These are phyloP conservation scores for Gastrophryne carolinensis DNA, from an alignment of 2,797 vertebrate species.

Conservation along the genomic window DNA sequence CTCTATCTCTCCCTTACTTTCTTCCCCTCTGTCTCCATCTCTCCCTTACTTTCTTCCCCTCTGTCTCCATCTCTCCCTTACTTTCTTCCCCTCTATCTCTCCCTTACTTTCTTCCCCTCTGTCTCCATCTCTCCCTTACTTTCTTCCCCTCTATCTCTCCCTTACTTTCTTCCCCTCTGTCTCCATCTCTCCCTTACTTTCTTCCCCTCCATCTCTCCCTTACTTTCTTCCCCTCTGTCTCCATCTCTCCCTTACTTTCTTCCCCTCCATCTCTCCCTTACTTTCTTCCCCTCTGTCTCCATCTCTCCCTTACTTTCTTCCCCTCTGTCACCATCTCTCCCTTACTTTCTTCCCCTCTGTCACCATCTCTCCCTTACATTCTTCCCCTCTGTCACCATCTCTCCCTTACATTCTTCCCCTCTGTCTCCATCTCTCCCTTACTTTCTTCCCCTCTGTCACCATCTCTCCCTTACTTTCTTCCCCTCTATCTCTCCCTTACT, in stretches of 20 bases:
- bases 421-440: not conserved
- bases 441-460: too few species aligned
- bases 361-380: too few species aligned
- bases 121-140: not conserved
- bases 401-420: not conserved
- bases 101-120: not conserved
- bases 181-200: not conserved
- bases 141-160: too few species aligned
- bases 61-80: not conserved
- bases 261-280: not conserved
- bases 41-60: not conserved
- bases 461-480: not conserved
- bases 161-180: not conserved
- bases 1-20: not conserved
- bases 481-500: not conserved
- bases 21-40: not conserved
- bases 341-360: too few species aligned
- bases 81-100: not conserved
- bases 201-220: not conserved
- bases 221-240: not conserved
- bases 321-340: too few species aligned
- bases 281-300: too few species aligned
- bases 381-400: not conserved
- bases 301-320: too few species aligned
- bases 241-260: not conserved